Base-by-base conservation (phyloP, 2,888 invertebrate genomes). In the Dromius quadrimaculatus region DNA sequence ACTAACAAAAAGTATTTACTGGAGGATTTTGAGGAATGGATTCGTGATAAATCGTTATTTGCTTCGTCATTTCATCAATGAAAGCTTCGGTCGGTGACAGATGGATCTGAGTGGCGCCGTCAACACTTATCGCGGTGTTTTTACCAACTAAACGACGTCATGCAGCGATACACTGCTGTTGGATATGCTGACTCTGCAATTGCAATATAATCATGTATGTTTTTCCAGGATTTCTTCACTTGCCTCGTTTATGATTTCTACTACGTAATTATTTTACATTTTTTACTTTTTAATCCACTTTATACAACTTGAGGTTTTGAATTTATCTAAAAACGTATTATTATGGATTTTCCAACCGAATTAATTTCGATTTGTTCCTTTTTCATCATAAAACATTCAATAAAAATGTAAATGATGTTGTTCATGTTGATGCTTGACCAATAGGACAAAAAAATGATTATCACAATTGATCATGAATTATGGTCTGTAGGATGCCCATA, bases 71-170 rank as follows among this genome's bases (percentile, higher is more conserved):
- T 15, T 54, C 47, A 20, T 45, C 45, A 45, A 36, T 36, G 36
- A 36, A 36, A 36, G 36, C 19, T 45, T 47, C 34, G 23, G n/a
- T 20, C 62, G 32, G 66, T 66, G 66, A 66, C 50, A 66, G 66
- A 66, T 66, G 57, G 50, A 22, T 54, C 65, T 20, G 41, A 66
- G 66, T 66, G 66, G 66, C 66, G 66, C 66, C 66, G 57, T 66
- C 66, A 66, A 66, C 66, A 66, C 66, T 66, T 66, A 23, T 65
- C 65, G 45, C 43, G 38, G 19, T 17, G 36, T 66, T 66, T 50
- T 66, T 66, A 22, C 23, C 4, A 59, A 36, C 36, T 59, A 59
- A 47, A 36, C 59, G 59, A 36, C 59, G 59, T 59, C 59, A 34
- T 17, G 59, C 36, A 19, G 36, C 17, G 59, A 54, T 5, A 54